Evolutionary conservation across 1,140 invertebrate genomes (phyloP), one percentile per base, ranked within the genome.

Genomic region (Zaprionus ghesquierei): DNA sequence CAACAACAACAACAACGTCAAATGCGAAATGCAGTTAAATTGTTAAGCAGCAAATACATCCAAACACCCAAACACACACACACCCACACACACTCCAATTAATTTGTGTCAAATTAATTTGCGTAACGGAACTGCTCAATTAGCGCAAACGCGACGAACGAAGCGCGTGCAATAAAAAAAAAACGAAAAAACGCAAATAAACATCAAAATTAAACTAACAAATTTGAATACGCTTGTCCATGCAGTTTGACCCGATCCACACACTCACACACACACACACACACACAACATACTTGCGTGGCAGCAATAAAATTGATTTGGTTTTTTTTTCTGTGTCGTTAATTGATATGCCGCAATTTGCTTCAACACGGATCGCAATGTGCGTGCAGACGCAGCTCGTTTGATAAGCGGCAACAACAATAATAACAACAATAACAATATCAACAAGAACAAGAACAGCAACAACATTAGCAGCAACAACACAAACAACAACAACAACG

Each of bases 101-200:
- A 56, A 77, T 89, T 89, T 79, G 84, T 72, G 62, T 79, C 82
- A 65, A 82, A 87, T 82, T 87, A 82, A 87, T 89, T 87, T 76
- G 84, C 82, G 62, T 69, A 87, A 89, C 82, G 82, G 82, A 87
- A 87, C 82, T 87, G 79, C 69, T 82, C 76, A 89, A 70, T 87
- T 87, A 79, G 64, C 50, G 55, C 58, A 33, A 56, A 62, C 53
- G 29, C 13, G 60, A 31, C 13, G 60, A 46, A 44, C 68, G 75
- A 68, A 58, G 75, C 75, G 79, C 46, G 75, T 79, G 75, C 64
- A 79, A 75, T 64, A 68, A 68, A 82, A 65, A 70, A 56, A 77
- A 65, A 68, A 64, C 35, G 60, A 20, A 60, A 59, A 61, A 68
- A 74, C 27, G 60, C 15, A 29, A 64, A 13, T 22, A 23, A 41